Conservation (phyloP, 2,888 invertebrate species). For the Frankliniella intonsa region DNA sequence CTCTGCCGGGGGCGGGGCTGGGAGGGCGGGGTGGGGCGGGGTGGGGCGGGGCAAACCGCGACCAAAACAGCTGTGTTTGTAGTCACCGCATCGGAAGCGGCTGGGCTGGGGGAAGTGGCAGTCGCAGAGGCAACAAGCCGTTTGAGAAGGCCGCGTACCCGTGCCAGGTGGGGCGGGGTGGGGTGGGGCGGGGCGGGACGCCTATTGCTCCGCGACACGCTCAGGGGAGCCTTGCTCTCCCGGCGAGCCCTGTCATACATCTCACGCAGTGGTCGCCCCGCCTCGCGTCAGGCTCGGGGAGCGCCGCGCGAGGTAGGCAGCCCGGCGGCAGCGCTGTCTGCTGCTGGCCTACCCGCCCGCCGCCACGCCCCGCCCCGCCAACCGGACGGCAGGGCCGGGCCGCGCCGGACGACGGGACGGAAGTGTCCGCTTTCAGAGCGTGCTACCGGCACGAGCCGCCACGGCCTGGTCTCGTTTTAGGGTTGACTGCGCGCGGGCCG, state of each 20-base stretch:
- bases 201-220: too few species aligned
- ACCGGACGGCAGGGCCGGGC: neutral
- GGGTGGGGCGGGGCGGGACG: too few species aligned
- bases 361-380: neutral
- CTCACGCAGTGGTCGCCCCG: too few species aligned
- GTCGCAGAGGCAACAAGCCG: neutral
- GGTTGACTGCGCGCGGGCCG: neutral
- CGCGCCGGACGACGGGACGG: neutral
- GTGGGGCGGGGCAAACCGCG: neutral
- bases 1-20: too few species aligned
- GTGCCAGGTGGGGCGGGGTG: neutral
- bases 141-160: neutral
- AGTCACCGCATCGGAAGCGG: neutral
- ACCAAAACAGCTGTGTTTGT: conserved; percentile 5
- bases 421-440: conserved; percentile 23
- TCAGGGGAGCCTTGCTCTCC: too few species aligned
- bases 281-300: neutral
- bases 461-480: neutral
- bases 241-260: too few species aligned
- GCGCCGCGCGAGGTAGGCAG: neutral
- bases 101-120: neutral
- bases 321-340: neutral
- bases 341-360: neutral
- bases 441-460: neutral
- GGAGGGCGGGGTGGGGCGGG: neutral